phyloP scores from a whole-genome alignment of 2,113 vertebrate genomes.

The Neopipo cinnamomea region DNA sequence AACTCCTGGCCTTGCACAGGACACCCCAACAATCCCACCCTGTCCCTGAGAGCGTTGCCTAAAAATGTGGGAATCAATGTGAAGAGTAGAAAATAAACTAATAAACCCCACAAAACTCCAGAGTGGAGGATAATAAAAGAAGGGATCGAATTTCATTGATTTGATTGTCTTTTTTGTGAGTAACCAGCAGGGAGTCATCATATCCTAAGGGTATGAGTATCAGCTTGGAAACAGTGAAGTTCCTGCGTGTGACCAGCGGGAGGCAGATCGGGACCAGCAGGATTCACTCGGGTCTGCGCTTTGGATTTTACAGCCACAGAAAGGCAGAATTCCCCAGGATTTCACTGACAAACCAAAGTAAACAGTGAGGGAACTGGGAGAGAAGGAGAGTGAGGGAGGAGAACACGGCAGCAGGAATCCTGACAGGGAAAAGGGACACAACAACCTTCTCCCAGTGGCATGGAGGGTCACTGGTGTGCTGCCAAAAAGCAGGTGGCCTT shows the following conservation, averaged over 20 bases:
- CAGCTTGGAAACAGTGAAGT: neutral
- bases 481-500: neutral
- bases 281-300: neutral
- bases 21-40: neutral
- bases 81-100: neutral
- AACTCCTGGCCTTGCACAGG: neutral
- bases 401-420: neutral
- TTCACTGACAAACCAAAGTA: neutral
- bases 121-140: neutral
- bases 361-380: neutral
- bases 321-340: neutral
- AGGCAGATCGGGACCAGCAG: neutral
- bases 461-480: neutral
- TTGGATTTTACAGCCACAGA: neutral
- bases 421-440: neutral
- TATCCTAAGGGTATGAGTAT: neutral
- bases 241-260: neutral
- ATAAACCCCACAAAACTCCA: neutral
- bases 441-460: neutral
- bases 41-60: accelerated
- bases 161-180: neutral
- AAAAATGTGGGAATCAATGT: neutral
- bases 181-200: neutral
- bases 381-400: neutral
- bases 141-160: neutral